phyloP scores from a whole-genome alignment of 35 echinoderm and acorn worm species.

The Amphiura filiformis region DNA sequence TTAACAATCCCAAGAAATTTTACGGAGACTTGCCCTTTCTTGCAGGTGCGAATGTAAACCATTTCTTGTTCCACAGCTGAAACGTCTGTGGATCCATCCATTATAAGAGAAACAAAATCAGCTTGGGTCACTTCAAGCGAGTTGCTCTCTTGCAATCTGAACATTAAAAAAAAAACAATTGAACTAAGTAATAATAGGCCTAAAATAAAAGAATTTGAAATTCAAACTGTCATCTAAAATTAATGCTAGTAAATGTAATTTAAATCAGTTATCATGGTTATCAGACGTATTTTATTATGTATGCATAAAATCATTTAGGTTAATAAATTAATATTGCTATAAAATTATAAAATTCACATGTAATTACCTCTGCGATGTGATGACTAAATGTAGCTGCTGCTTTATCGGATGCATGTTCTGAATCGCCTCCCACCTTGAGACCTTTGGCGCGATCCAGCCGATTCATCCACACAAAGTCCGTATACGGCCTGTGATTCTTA shows the following conservation, averaged over 20 bases:
- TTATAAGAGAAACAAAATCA: not conserved
- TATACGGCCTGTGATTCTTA: conserved; percentile 30
- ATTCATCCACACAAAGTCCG: conserved; percentile 32
- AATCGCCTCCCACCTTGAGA: conserved; percentile 35
- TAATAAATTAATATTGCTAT: too few relatives aligned
- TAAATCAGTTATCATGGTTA: too few relatives aligned
- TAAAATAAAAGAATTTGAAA: too few relatives aligned
- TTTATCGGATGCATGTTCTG: conserved; percentile 22
- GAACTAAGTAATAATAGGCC: too few relatives aligned
- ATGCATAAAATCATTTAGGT: too few relatives aligned
- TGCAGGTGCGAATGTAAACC: not conserved
- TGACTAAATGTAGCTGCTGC: not conserved
- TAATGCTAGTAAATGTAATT: too few relatives aligned
- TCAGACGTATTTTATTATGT: too few relatives aligned
- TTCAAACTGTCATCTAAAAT: too few relatives aligned
- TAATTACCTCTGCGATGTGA: not conserved
- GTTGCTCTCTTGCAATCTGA: not conserved
- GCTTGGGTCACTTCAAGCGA: not conserved
- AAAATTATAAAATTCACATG: too few relatives aligned
- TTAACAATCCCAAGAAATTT: not conserved
- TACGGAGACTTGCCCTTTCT: not conserved
- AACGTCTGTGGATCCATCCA: not conserved
- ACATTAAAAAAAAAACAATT: too few relatives aligned
- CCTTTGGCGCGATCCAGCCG: conserved; percentile 32
- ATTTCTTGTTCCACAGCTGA: not conserved